phyloP scores from a whole-genome alignment of 2,113 vertebrate genomes.

The Aptenodytes forsteri region DNA sequence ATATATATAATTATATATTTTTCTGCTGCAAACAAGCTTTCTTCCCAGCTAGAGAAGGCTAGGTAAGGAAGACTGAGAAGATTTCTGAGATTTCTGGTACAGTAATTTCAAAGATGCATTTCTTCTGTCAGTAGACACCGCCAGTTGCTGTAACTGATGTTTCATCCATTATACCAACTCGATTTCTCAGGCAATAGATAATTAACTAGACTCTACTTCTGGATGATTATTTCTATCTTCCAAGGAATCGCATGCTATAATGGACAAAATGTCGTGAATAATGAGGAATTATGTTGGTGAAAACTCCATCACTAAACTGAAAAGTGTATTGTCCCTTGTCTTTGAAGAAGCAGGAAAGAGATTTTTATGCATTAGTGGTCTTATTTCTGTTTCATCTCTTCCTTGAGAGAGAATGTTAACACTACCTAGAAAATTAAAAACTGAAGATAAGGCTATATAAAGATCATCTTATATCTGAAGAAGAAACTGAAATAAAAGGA shows the following conservation, averaged over 20 bases:
- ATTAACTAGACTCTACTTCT: slow-evolving; percentile 34
- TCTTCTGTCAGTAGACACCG: not conserved
- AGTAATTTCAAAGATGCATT: slow-evolving; percentile 38
- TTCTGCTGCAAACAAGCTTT: not conserved
- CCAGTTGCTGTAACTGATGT: slow-evolving; percentile 26
- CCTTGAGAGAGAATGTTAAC: not conserved
- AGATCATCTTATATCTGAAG: not conserved
- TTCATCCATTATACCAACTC: slow-evolving; percentile 43
- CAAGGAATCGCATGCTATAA: slow-evolving; percentile 17
- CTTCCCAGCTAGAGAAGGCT: not conserved
- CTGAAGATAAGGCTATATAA: not conserved
- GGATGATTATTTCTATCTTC: slow-evolving; percentile 52
- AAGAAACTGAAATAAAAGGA: not conserved
- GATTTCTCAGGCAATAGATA: slow-evolving; percentile 54
- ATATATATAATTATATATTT: too few relatives aligned
- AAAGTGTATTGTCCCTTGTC: not conserved
- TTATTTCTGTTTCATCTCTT: not conserved
- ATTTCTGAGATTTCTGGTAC: not conserved
- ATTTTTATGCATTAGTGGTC: not conserved
- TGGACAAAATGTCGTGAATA: slow-evolving; percentile 44
- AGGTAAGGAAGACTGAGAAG: not conserved
- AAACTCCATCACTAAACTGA: not conserved
- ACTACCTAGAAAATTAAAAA: slow-evolving; percentile 5
- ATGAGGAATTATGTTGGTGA: slow-evolving; percentile 12
- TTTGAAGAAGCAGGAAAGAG: not conserved